These are phyloP conservation scores for Cryptotermes secundus DNA, from an alignment of 1,140 invertebrate genomes.

Conservation along the genomic window DNA sequence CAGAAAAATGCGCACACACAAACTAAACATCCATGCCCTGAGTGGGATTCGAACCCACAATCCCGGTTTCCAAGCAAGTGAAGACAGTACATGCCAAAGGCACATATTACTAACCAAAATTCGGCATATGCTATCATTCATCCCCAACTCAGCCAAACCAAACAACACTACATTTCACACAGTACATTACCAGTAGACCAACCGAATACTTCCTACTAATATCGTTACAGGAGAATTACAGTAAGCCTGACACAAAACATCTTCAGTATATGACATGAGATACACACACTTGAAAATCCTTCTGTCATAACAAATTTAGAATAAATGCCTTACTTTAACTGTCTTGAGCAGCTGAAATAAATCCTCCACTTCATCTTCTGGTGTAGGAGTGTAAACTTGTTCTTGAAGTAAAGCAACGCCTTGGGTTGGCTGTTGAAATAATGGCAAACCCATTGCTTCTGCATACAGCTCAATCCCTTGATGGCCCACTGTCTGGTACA, in stretches of 20 bases:
- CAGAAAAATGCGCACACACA: no score
- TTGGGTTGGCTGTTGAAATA: conserved; percentile 82
- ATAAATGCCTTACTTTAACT: conserved; percentile 69
- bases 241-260: background rate
- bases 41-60: no score
- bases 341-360: conserved; percentile 80
- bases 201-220: no score
- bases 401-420: conserved; percentile 77
- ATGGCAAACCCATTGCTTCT: conserved; percentile 88
- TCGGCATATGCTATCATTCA: no score
- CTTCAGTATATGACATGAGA: background rate
- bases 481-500: conserved; percentile 99
- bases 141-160: no score
- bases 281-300: background rate
- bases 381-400: conserved; percentile 79
- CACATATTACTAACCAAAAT: no score
- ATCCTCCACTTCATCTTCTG: conserved; percentile 99
- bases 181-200: no score
- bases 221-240: no score
- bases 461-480: conserved; percentile 90
- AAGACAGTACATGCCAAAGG: no score
- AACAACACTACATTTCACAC: no score
- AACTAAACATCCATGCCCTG: no score
- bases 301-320: background rate
- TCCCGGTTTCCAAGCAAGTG: no score